Evolutionary conservation across 1,140 invertebrate species (phyloP).

Genomic region (Scaptomyza hsui): DNA sequence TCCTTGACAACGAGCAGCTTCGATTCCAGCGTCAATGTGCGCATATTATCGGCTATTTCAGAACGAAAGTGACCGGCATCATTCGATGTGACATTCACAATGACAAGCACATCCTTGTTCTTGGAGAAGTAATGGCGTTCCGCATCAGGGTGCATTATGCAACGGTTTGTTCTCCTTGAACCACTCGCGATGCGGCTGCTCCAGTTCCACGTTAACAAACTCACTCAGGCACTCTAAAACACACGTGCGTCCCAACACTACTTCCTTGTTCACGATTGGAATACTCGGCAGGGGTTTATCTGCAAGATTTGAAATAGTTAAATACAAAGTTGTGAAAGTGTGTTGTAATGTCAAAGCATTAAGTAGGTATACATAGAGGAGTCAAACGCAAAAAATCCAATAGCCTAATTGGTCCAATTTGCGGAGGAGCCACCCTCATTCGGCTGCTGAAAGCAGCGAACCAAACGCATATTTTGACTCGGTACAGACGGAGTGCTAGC

Average conservation of each 20-base stretch:
- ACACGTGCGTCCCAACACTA: constrained; percentile 90
- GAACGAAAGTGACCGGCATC: constrained; percentile 96
- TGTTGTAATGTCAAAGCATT: too few species aligned
- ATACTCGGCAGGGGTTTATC: constrained; percentile 91
- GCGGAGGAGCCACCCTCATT: too few species aligned
- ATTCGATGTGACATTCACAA: constrained; percentile 89
- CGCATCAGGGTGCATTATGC: constrained; percentile 85
- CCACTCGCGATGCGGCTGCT: constrained; percentile 94
- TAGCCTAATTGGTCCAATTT: too few species aligned
- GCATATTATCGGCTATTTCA: constrained; percentile 87
- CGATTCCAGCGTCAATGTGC: constrained; percentile 67
- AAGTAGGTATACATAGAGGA: too few species aligned
- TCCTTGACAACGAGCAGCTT: constrained; percentile 85
- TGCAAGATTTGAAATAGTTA: constrained; percentile 44
- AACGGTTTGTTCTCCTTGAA: constrained; percentile 90
- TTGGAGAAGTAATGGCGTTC: constrained; percentile 92
- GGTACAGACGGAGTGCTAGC: too few species aligned
- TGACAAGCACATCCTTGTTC: constrained; percentile 94
- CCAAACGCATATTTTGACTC: too few species aligned
- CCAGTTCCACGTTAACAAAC: constrained; percentile 84
- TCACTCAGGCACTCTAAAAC: constrained; percentile 95
- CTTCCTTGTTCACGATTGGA: constrained; percentile 92
- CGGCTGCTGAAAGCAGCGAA: too few species aligned
- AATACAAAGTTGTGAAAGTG: not conserved
- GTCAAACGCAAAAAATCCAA: too few species aligned